Evolutionary conservation across 1,140 invertebrate genomes (phyloP).

Genomic region (Subanguina moxae): DNA sequence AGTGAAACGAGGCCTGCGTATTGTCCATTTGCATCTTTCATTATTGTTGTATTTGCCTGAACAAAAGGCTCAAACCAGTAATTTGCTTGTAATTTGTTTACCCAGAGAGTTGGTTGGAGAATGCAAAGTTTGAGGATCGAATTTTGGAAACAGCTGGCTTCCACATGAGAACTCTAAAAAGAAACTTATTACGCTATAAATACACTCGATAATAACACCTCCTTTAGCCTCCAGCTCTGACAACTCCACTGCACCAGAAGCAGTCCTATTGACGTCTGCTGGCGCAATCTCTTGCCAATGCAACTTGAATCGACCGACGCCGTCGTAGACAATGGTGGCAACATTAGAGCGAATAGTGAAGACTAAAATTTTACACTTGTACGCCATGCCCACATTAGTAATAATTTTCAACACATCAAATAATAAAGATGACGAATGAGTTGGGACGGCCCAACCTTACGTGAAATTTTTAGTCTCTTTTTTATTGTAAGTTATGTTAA

Average conservation of each 20-base stretch:
- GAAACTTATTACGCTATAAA: no score
- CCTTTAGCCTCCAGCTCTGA: neutral
- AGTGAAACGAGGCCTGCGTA: constrained; percentile 37
- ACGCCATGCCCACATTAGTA: no score
- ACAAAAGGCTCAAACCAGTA: constrained; percentile 18
- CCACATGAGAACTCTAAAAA: constrained; percentile 40
- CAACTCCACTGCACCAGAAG: neutral
- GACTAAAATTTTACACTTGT: no score
- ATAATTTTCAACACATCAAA: no score
- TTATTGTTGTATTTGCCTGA: constrained; percentile 40
- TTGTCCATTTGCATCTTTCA: constrained; percentile 45
- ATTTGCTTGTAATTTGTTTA: no score
- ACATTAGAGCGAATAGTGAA: constrained; percentile 15
- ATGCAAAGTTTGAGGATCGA: constrained; percentile 30
- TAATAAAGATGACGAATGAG: no score
- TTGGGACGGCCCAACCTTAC: no score
- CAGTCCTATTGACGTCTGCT: constrained; percentile 10
- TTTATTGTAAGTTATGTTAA: no score
- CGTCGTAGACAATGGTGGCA: constrained; percentile 26
- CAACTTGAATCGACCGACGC: constrained; percentile 12
- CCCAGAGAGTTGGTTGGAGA: constrained; percentile 17
- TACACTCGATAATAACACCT: no score
- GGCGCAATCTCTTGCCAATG: constrained; percentile 26
- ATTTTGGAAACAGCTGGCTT: constrained; percentile 40
- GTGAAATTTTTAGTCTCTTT: no score